Base-by-base conservation (phyloP, 2,888 invertebrate genomes). In the Theodoxus fluviatilis region DNA sequence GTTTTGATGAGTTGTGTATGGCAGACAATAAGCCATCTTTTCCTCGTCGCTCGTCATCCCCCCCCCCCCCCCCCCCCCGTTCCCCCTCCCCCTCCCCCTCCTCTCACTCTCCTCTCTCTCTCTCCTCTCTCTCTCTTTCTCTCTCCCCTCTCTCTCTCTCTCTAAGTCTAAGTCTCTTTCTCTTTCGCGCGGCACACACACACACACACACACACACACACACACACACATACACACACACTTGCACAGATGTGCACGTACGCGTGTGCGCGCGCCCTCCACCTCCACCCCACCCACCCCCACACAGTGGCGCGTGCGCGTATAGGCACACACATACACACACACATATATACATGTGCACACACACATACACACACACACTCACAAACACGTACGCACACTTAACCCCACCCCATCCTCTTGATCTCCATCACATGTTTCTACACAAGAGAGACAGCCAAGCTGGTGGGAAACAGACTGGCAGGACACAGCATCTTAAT, bases 241-340 rank as follows among this genome's bases (percentile, higher is more conserved):
- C 28, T 31, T 2, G 4, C 57, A 57, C 28, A 18, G 22, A 52
- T 18, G 25, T 25, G 25, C n/a, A 52, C 52, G 43, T 2, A 43
- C 43, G 43, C 6, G 43, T 40, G 25, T 6, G 25, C 52, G 25
- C n/a, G 25, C 52, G 25, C n/a, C 18, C 52, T 22, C n/a, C 18
- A n/a, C 18, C n/a, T 22, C 52, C 18, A 22, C 18, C 52, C 22
- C n/a, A 52, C 52, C 18, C 52, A 52, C n/a, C 6, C n/a, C 18
- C 52, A 52, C 52, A 52, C 52, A 52, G 6, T 22, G 22, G 25
- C 52, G 25, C 52, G 25, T 25, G 25, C 52, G 25, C 52, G 25
- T 25, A 66, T 22, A 66, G 22, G 43, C 47, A 66, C 47, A 66
- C 66, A 66, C 31, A 43, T 28, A 43, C 47, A 66, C 47, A 66